Conservation (phyloP, 2,888 invertebrate genomes). For the Orthonychiurus folsomi region DNA sequence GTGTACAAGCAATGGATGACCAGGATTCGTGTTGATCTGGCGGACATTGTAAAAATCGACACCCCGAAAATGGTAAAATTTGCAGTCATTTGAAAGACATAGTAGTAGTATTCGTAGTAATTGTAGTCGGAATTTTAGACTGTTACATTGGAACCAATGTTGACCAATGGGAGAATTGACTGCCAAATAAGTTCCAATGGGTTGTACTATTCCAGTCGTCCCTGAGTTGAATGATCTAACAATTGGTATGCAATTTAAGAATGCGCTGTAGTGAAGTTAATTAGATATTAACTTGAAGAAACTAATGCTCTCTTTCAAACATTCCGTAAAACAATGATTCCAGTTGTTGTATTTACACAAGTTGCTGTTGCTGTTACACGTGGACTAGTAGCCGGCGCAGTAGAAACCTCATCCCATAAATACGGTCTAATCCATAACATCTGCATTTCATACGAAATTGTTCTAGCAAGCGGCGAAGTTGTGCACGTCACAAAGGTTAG, state of each 20-base stretch:
- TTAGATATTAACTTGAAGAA: too few relatives aligned
- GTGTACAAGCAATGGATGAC: background rate
- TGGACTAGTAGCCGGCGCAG: background rate
- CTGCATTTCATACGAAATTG: constrained; percentile 11
- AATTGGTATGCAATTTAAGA: too few relatives aligned
- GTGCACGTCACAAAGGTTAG: constrained; percentile 3
- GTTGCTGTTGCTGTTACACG: background rate
- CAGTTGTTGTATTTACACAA: too few relatives aligned
- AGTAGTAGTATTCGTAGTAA: background rate
- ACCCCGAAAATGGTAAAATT: background rate
- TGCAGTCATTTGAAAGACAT: background rate
- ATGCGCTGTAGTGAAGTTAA: background rate
- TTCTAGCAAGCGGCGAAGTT: constrained; percentile 5
- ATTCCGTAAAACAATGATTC: background rate
- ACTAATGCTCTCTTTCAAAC: too few relatives aligned
- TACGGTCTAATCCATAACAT: constrained; percentile 7
- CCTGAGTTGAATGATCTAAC: background rate
- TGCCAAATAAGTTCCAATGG: background rate
- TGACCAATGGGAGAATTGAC: background rate
- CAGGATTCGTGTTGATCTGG: background rate
- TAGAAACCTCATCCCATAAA: constrained; percentile 3
- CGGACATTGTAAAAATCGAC: too few relatives aligned
- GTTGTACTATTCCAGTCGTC: background rate
- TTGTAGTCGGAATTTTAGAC: background rate
- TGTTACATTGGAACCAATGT: too few relatives aligned